Conservation (phyloP, 2,113 vertebrate species). For the Cololabis saira region DNA sequence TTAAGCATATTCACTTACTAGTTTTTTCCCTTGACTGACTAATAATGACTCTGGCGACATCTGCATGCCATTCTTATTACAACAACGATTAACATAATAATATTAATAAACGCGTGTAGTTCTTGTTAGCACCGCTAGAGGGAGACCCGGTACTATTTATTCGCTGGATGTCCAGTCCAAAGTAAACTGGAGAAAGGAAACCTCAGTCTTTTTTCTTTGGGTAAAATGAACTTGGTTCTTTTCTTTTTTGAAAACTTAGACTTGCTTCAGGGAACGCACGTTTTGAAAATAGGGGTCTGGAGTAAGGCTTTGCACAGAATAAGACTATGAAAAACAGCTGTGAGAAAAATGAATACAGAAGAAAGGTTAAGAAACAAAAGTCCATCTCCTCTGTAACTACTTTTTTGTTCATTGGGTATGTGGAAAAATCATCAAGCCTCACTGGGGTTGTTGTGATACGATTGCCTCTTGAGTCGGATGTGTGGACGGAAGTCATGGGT, state of each 20-base stretch:
- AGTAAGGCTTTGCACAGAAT: too few relatives aligned
- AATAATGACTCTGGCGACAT: conserved; percentile 27
- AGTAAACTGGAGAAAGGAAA: not conserved
- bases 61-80: not conserved
- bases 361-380: too few relatives aligned
- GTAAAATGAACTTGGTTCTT: not conserved
- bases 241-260: too few relatives aligned
- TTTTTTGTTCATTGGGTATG: not conserved
- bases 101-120: not conserved
- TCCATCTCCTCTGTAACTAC: not conserved
- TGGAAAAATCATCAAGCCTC: not conserved
- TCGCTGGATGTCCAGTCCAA: not conserved
- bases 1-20: not conserved
- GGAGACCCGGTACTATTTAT: conserved; percentile 37
- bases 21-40: not conserved
- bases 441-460: not conserved
- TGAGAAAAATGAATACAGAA: too few relatives aligned
- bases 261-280: too few relatives aligned
- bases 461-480: not conserved
- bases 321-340: too few relatives aligned
- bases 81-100: not conserved
- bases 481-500: conserved; percentile 11
- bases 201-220: not conserved
- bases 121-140: conserved; percentile 27
- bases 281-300: too few relatives aligned